Conservation (phyloP, 2,113 vertebrate genomes). For the Campylomormyrus numenius region DNA sequence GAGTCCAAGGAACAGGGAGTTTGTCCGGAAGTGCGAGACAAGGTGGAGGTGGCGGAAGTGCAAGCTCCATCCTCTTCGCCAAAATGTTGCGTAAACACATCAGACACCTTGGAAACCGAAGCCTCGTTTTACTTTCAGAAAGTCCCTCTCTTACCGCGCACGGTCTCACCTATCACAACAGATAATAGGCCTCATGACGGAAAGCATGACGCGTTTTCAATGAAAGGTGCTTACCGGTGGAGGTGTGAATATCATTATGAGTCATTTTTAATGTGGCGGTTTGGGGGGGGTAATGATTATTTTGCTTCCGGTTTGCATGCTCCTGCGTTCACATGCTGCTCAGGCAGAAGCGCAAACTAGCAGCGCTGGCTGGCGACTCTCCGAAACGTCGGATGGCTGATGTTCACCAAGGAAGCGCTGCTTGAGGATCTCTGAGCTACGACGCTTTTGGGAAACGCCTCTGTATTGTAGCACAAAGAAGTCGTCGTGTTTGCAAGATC, state of each 20-base stretch:
- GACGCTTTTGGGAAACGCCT: neutral
- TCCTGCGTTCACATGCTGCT: neutral
- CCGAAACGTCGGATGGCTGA: no score
- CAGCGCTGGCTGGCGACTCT: neutral
- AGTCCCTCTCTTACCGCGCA: neutral
- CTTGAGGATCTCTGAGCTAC: neutral
- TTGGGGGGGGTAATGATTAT: neutral
- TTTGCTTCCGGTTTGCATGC: neutral
- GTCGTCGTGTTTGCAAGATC: neutral
- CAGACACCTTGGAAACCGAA: neutral
- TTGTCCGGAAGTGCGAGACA: no score
- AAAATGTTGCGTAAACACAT: neutral
- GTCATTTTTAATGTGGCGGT: neutral
- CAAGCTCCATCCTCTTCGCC: neutral
- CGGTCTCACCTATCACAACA: no score
- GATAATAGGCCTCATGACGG: no score
- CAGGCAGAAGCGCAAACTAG: neutral
- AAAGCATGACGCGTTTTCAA: neutral
- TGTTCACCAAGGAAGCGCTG: no score
- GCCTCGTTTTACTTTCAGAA: neutral
- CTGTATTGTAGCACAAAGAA: neutral
- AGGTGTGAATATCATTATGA: neutral
- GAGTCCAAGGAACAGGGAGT: neutral
- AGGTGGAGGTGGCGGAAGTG: neutral
- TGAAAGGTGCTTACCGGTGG: neutral